These are phyloP conservation scores for Sus cebifrons DNA, from an alignment of 2,797 vertebrate genomes.

Conservation along the genomic window DNA sequence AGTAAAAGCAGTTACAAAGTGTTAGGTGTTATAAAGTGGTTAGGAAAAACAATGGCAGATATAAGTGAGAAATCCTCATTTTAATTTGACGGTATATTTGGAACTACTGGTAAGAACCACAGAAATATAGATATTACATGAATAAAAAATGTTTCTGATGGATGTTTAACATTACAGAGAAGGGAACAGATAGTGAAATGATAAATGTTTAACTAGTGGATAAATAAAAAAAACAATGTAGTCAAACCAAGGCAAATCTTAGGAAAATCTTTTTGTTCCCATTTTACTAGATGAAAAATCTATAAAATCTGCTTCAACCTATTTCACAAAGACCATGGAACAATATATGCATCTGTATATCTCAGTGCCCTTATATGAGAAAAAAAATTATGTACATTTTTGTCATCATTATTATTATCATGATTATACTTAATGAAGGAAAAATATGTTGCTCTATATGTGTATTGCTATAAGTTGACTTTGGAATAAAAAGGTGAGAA, in stretches of 20 bases:
- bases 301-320: not conserved
- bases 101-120: not conserved
- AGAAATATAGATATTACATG: not conserved
- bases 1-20: not conserved
- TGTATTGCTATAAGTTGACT: conserved; percentile 15
- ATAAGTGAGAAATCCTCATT: not conserved
- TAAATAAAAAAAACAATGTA: not conserved
- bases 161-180: not conserved
- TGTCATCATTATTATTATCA: not conserved
- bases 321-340: not conserved
- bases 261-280: not conserved
- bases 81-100: not conserved
- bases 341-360: not conserved
- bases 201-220: not conserved
- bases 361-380: not conserved
- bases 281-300: not conserved
- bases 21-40: not conserved
- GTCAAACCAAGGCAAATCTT: not conserved
- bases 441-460: not conserved
- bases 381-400: not conserved
- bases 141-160: conserved; percentile 13
- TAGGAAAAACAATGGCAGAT: not conserved
- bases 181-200: not conserved
- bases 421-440: not conserved
- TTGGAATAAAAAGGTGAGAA: conserved; percentile 18